phyloP scores from a whole-genome alignment of 2,113 vertebrate genomes.

The Silurus meridionalis region DNA sequence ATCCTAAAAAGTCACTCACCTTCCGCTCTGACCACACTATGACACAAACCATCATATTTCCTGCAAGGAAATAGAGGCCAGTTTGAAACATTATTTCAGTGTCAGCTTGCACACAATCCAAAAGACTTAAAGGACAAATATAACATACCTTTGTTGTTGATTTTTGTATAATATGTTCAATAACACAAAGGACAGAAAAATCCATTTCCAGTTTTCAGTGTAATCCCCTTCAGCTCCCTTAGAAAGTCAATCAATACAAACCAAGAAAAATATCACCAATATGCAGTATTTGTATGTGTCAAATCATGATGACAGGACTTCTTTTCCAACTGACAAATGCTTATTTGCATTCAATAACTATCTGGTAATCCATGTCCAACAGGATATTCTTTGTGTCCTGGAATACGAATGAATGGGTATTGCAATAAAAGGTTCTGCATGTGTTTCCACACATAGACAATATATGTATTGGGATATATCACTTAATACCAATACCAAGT shows the following conservation, averaged over 20 bases:
- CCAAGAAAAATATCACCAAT: background rate
- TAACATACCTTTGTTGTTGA: background rate
- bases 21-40: background rate
- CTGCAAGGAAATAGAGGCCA: no score
- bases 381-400: background rate
- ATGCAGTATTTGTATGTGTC: background rate
- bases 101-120: background rate
- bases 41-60: background rate
- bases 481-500: no score
- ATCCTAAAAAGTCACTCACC: background rate
- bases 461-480: background rate
- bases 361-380: background rate
- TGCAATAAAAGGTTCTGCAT: background rate
- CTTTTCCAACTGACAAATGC: background rate
- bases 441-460: background rate
- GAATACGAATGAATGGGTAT: background rate
- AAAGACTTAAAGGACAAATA: background rate
- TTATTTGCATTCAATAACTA: background rate
- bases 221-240: background rate
- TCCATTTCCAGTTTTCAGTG: background rate
- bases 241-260: background rate
- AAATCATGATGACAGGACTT: background rate
- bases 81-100: background rate
- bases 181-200: background rate
- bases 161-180: background rate